Percentiles rank a stretch among this genome's conserved stretches.
phyloP scores from a whole-genome alignment of 1,140 invertebrate species.

The Pantala flavescens region DNA sequence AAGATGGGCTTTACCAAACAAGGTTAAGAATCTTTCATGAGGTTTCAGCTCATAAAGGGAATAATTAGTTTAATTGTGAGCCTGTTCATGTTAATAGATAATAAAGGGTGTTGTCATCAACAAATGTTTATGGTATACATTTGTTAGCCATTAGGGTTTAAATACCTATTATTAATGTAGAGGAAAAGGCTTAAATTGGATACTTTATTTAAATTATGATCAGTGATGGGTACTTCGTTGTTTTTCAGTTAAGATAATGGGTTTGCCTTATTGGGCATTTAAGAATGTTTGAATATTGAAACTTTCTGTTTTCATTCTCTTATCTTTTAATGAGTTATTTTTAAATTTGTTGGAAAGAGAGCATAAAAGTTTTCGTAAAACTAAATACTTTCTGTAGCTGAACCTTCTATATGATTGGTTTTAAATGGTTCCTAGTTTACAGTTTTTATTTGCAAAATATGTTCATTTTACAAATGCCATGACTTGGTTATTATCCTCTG shows the following conservation, averaged over 20 bases:
- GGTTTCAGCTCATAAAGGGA: neutral
- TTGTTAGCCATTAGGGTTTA: neutral
- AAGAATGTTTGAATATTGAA: neutral
- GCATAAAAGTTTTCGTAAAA: neutral
- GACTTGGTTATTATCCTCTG: neutral
- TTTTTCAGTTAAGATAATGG: neutral
- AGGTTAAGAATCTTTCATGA: neutral
- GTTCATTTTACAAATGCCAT: neutral
- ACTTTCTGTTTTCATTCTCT: neutral
- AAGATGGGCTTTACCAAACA: neutral
- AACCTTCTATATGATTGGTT: no score
- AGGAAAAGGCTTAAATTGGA: neutral
- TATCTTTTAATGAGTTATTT: neutral
- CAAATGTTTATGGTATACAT: neutral
- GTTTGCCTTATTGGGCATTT: neutral
- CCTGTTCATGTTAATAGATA: slow-evolving; percentile 7
- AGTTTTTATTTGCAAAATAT: neutral
- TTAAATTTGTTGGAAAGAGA: neutral
- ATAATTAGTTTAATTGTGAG: neutral
- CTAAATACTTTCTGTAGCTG: neutral
- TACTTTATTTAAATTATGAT: neutral
- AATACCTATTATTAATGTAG: neutral
- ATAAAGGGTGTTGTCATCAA: neutral
- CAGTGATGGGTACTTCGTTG: neutral
- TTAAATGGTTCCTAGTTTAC: neutral